A percentile compares a stretch with the other conserved stretches of the same genome.
These are phyloP conservation scores for Eupithecia centaureata DNA, from an alignment of 2,888 invertebrate genomes.

Conservation along the genomic window DNA sequence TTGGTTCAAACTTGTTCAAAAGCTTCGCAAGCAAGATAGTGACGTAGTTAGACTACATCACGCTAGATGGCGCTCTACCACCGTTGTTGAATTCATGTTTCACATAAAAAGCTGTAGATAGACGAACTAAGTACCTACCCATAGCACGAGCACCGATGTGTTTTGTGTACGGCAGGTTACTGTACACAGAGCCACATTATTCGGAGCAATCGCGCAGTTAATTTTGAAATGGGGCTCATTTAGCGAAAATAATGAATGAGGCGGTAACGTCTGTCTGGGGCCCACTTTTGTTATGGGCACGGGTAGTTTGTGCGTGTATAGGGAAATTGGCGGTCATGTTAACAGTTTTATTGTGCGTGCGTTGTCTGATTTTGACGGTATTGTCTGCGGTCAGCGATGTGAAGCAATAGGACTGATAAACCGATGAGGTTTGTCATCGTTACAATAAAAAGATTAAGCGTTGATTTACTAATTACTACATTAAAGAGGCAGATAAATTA, in stretches of 20 bases:
- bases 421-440: slow-evolving; percentile 38
- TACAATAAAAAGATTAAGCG: background rate
- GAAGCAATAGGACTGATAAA: slow-evolving; percentile 52
- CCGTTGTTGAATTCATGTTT: background rate
- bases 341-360: slow-evolving; percentile 52
- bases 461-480: no score
- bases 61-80: slow-evolving; percentile 59
- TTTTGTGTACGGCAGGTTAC: slow-evolving; percentile 45
- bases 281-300: slow-evolving; percentile 60
- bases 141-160: slow-evolving; percentile 16
- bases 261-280: slow-evolving; percentile 56
- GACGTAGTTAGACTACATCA: slow-evolving; percentile 48
- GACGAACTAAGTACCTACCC: background rate
- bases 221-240: slow-evolving; percentile 77
- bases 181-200: slow-evolving; percentile 65
- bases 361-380: slow-evolving; percentile 42
- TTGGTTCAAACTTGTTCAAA: slow-evolving; percentile 10
- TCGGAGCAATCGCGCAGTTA: slow-evolving; percentile 78
- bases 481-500: no score
- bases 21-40: background rate
- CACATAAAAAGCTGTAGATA: background rate
- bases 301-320: slow-evolving; percentile 52
- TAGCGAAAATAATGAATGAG: slow-evolving; percentile 73
- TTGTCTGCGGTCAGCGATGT: slow-evolving; percentile 59
- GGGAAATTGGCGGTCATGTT: slow-evolving; percentile 54